Base-by-base conservation (phyloP, 1,140 invertebrate genomes). In the Ladona fulva region DNA sequence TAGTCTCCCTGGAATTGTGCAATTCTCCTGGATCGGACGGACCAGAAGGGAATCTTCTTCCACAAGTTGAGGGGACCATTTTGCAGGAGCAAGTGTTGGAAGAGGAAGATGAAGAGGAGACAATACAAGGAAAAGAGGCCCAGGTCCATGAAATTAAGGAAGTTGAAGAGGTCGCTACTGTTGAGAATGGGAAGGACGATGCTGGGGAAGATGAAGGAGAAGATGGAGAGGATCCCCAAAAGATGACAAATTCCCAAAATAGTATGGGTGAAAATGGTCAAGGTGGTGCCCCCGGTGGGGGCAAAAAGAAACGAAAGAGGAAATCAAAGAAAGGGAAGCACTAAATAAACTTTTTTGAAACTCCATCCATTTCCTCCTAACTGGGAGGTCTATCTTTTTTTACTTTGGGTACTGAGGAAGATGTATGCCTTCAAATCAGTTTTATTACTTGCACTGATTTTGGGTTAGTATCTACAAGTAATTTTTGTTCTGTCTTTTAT, bases 1-100 rank as follows among this genome's bases (percentile, higher is more conserved):
- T 95, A 81, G 94, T 95, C 83, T 94, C 93, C 74, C 85, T 95
- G 83, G 93, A 95, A 84, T 84, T 95, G 82, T 92, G 91, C 75
- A 90, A 90, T 80, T 89, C 90, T 12, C 52, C 52, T 66, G 52
- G n/a, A 66, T 66, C 52, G 8, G 52, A 22, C 14, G 52, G n/a
- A 77, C 19, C 25, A 25, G 78, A 24, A 80, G 78, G 24, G 75
- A 73, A 37, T 37, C 29, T 37, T 37, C 29, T 37, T 37, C 29
- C 29, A 37, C 29, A 37, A 5, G 29, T 37, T 37, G 29, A 37
- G 29, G 29, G 29, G 8, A 37, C 29, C 29, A 37, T 37, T 1
- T 19, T n/a, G 37, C 24, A 42, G 74, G 24, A 74, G 66, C 24
- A 24, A 16, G 10, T 78, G 77, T 42, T 66, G 29, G 74, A 66